A percentile compares a stretch with the other conserved stretches of the same genome.
Evolutionary conservation across 2,888 invertebrate genomes (phyloP).

Genomic region (Perdita meconis): DNA sequence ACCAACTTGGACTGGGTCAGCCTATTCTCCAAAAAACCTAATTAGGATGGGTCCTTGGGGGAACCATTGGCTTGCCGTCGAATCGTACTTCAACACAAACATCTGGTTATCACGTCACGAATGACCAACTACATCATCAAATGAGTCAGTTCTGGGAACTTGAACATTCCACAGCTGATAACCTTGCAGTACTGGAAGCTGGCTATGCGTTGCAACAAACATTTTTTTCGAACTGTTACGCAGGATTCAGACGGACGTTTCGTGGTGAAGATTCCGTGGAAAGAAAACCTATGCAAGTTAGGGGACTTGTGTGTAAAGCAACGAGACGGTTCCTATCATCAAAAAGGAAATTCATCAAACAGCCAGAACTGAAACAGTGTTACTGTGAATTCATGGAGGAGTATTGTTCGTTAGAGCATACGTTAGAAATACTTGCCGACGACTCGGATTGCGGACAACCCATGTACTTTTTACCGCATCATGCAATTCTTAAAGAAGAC

Average conservation of each 20-base stretch:
- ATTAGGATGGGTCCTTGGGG: slow-evolving; percentile 6
- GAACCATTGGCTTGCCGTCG: not conserved
- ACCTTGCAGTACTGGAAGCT: not conserved
- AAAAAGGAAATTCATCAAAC: slow-evolving; percentile 5
- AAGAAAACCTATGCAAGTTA: not conserved
- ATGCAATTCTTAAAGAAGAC: slow-evolving; percentile 13
- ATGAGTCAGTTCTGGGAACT: slow-evolving; percentile 9
- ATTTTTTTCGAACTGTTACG: not conserved
- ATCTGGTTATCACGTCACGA: not conserved
- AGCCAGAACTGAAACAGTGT: not conserved
- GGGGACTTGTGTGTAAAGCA: slow-evolving; percentile 1
- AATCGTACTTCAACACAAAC: not conserved
- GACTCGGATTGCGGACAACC: not conserved
- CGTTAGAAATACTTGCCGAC: not conserved
- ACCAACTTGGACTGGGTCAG: not conserved
- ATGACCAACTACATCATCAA: not conserved
- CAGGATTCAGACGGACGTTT: not conserved
- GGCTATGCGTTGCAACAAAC: slow-evolving; percentile 5
- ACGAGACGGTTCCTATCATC: not conserved
- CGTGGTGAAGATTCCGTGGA: slow-evolving; percentile 9
- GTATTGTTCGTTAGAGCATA: slow-evolving; percentile 15
- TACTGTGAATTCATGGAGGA: slow-evolving; percentile 5
- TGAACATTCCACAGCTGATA: not conserved
- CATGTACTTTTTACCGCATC: slow-evolving; percentile 14
- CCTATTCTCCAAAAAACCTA: not conserved